phyloP scores from a whole-genome alignment of 2,888 invertebrate genomes.

The Trachelus stipa region DNA sequence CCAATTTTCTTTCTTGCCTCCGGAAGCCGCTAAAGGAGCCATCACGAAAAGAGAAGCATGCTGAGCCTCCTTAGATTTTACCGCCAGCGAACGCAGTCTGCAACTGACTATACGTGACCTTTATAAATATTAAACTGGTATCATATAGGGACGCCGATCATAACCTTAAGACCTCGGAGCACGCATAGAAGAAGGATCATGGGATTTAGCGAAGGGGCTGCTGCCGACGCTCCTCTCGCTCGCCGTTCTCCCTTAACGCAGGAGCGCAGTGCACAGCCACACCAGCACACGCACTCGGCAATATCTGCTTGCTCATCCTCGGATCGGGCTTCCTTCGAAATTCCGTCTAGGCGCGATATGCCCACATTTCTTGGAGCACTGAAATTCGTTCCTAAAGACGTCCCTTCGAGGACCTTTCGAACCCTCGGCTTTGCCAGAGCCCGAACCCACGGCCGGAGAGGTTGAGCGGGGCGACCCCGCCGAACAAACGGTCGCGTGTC shows the following conservation, averaged over 20 bases:
- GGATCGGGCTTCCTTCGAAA: too few species aligned
- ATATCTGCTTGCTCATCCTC: too few species aligned
- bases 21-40: too few species aligned
- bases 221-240: conserved; percentile 26
- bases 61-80: too few species aligned
- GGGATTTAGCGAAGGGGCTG: conserved; percentile 41
- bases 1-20: too few species aligned
- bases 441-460: neutral
- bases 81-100: too few species aligned
- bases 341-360: too few species aligned
- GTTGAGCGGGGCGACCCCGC: neutral
- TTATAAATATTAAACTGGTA: conserved; percentile 50
- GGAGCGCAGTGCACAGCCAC: neutral
- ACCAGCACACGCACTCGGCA: neutral
- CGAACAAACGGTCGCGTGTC: conserved; percentile 22
- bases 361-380: too few species aligned
- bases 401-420: too few species aligned
- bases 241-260: neutral
- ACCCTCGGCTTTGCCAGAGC: neutral
- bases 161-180: conserved; percentile 43
- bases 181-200: conserved; percentile 45
- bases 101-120: conserved; percentile 1
- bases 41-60: too few species aligned
- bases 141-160: conserved; percentile 34
- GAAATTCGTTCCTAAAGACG: too few species aligned